Percentiles rank a stretch among this genome's conserved stretches.
Conservation (phyloP, 1,140 invertebrate genomes). For the Trichogramma pretiosum region DNA sequence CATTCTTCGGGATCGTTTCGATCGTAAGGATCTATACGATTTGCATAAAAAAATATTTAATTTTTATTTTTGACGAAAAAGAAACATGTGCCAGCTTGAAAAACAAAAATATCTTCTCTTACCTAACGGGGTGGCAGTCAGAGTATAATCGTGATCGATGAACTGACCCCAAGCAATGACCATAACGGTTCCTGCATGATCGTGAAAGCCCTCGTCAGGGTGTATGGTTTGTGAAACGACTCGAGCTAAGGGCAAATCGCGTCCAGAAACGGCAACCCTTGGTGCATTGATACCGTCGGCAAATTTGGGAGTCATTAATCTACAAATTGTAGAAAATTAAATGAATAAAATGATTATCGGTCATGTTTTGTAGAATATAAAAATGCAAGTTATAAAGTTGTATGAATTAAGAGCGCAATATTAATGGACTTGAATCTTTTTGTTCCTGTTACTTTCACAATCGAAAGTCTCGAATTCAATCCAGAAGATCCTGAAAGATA, state of each 20-base stretch:
- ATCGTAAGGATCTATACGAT: conserved; percentile 76
- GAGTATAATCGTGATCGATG: conserved; percentile 88
- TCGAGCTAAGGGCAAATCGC: conserved; percentile 66
- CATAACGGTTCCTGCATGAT: conserved; percentile 89
- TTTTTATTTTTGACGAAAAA: too few relatives aligned
- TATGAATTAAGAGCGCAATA: too few relatives aligned
- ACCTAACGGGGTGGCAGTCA: conserved; percentile 79
- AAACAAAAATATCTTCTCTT: conserved; percentile 23
- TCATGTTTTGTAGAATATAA: too few relatives aligned
- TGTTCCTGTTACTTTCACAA: too few relatives aligned
- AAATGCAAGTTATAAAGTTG: too few relatives aligned
- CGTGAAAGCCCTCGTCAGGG: conserved; percentile 83
- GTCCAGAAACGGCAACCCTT: conserved; percentile 64
- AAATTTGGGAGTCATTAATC: conserved; percentile 68
- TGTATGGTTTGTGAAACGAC: conserved; percentile 83
- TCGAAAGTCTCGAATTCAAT: too few relatives aligned
- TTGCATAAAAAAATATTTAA: too few relatives aligned
- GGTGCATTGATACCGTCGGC: conserved; percentile 75
- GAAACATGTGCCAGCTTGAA: too few relatives aligned
- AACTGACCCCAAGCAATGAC: conserved; percentile 91
- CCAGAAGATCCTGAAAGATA: too few relatives aligned
- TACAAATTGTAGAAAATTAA: conserved; percentile 26
- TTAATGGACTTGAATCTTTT: too few relatives aligned
- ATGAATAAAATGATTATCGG: too few relatives aligned
- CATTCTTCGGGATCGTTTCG: conserved; percentile 83